A percentile compares a stretch with the other conserved stretches of the same genome.
These are phyloP conservation scores for Aricia artaxerxes DNA, from an alignment of 2,888 invertebrate species.

Conservation along the genomic window DNA sequence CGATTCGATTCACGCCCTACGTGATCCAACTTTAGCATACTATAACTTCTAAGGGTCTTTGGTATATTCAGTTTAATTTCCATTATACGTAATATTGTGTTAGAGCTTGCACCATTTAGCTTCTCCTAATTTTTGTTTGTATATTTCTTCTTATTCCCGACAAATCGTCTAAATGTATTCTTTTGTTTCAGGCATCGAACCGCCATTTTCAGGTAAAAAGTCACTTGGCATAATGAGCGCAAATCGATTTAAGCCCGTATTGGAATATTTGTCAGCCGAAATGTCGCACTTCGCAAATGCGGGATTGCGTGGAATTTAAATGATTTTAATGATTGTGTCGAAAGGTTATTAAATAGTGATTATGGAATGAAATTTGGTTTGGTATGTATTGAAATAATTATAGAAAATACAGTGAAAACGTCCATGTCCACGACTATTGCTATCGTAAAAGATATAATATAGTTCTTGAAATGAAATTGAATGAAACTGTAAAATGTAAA, in stretches of 20 bases:
- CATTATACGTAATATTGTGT: background rate
- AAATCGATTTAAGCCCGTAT: constrained; percentile 21
- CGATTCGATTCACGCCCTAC: no score
- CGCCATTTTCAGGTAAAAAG: constrained; percentile 42
- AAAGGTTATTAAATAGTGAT: constrained; percentile 14
- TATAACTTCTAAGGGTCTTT: background rate
- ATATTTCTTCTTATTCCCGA: background rate
- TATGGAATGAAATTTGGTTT: background rate
- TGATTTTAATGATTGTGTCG: constrained; percentile 15
- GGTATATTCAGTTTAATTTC: background rate
- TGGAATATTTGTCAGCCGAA: constrained; percentile 20
- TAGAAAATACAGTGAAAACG: background rate
- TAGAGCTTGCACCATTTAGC: background rate
- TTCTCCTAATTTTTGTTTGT: constrained; percentile 1
- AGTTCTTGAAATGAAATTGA: no score
- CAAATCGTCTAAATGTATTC: constrained; percentile 20
- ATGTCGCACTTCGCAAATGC: constrained; percentile 4
- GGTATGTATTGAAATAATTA: background rate
- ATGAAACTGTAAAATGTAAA: no score
- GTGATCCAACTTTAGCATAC: no score
- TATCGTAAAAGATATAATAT: no score
- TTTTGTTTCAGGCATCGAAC: constrained; percentile 46
- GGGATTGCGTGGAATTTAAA: background rate
- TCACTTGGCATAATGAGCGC: background rate
- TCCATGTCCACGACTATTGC: no score